A percentile compares a stretch with the other conserved stretches of the same genome.
Conservation (phyloP, 2,113 vertebrate species). For the Paedocypris sp. region DNA sequence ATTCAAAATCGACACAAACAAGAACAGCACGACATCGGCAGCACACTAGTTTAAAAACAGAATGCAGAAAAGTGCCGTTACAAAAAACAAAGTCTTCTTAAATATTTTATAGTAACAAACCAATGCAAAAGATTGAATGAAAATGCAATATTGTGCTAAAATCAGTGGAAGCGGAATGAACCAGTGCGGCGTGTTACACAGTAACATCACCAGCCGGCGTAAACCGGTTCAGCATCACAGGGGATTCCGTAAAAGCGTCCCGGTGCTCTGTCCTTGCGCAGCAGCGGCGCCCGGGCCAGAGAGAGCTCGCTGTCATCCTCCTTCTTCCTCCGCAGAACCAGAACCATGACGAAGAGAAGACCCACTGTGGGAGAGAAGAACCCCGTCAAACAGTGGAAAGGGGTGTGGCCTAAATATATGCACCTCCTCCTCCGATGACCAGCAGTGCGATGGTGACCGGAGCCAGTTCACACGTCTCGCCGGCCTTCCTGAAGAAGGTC, state of each 20-base stretch:
- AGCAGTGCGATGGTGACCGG: slow-evolving; percentile 67
- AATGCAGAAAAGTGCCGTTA: not conserved
- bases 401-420: slow-evolving; percentile 18
- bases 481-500: slow-evolving; percentile 70
- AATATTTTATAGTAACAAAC: slow-evolving; percentile 2
- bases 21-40: not conserved
- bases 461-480: slow-evolving; percentile 68
- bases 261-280: slow-evolving; percentile 50
- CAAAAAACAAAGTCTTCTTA: not conserved
- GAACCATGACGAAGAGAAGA: slow-evolving; percentile 56
- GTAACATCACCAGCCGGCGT: slow-evolving; percentile 71
- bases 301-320: slow-evolving; percentile 49
- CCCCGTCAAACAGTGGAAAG: not conserved
- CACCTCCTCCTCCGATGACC: slow-evolving; percentile 62
- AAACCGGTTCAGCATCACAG: slow-evolving; percentile 69
- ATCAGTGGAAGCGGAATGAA: not conserved
- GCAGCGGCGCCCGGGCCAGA: slow-evolving; percentile 53
- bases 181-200: not conserved
- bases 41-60: not conserved
- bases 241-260: slow-evolving; percentile 57
- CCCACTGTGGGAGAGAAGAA: slow-evolving; percentile 49
- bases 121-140: not conserved
- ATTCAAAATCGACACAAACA: not conserved
- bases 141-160: not conserved
- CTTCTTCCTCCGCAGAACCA: slow-evolving; percentile 53